These are phyloP conservation scores for Siniperca scherzeri DNA, from an alignment of 2,797 vertebrate genomes.

Conservation along the genomic window DNA sequence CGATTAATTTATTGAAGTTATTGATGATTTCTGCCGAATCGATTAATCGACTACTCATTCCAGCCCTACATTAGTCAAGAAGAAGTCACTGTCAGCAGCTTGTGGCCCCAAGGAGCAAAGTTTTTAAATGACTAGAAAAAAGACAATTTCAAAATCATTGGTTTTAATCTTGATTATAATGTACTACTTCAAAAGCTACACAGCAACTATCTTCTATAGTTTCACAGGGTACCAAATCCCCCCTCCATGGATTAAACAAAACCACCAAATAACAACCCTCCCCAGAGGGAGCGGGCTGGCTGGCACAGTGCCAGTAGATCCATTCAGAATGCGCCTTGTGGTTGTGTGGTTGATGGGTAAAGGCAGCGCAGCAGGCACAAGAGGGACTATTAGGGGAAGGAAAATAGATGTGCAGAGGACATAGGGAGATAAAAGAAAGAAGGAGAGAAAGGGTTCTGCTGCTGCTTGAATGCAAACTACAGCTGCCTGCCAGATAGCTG, in stretches of 20 bases:
- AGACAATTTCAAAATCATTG: conserved; percentile 2
- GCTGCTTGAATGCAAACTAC: conserved; percentile 67
- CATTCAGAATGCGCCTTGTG: conserved; percentile 64
- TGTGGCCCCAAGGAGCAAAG: not conserved
- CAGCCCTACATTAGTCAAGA: not conserved
- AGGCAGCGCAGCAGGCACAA: conserved; percentile 48
- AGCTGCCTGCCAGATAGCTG: conserved; percentile 64
- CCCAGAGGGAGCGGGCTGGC: conserved; percentile 31
- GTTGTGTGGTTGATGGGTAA: conserved; percentile 52
- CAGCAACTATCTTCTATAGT: conserved; percentile 24
- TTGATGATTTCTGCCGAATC: not conserved
- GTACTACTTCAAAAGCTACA: conserved; percentile 32
- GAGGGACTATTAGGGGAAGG: conserved; percentile 31
- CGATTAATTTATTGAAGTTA: not conserved
- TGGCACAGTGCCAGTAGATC: conserved; percentile 60
- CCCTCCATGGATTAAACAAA: conserved; percentile 39
- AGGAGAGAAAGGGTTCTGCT: conserved; percentile 30
- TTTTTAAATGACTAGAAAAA: not conserved
- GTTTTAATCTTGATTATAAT: conserved; percentile 28
- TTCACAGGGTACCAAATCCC: conserved; percentile 61
- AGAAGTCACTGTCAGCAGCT: not conserved
- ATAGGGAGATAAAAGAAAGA: conserved; percentile 46
- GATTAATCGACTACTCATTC: not conserved
- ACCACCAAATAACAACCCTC: conserved; percentile 33
- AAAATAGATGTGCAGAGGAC: conserved; percentile 34